These are phyloP conservation scores for Scelioninae gen. 2 DNA, from an alignment of 2,888 invertebrate genomes.

Conservation along the genomic window DNA sequence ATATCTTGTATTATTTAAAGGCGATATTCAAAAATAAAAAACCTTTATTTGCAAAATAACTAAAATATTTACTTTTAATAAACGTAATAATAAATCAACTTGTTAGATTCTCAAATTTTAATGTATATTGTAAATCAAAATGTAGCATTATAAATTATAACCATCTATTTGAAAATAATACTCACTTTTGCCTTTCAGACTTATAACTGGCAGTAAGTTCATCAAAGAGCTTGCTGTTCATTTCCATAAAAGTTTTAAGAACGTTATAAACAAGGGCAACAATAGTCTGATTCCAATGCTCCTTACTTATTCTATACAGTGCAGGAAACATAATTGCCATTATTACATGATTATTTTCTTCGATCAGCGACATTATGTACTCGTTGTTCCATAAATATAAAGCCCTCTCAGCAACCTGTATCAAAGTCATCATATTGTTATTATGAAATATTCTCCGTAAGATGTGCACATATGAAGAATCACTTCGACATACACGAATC, in stretches of 20 bases:
- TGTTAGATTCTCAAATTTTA: no score
- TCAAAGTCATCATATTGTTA: no score
- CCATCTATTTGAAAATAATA: no score
- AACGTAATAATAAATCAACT: no score
- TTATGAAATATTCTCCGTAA: no score
- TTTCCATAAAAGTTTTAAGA: constrained; percentile 99
- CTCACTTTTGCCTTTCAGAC: constrained; percentile 98
- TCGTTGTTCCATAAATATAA: constrained; percentile 99
- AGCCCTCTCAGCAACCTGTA: constrained; percentile 97
- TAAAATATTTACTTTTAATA: no score
- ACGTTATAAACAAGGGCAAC: constrained; percentile 99
- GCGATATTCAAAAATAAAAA: no score
- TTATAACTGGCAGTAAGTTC: constrained; percentile 99
- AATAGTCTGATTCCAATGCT: constrained; percentile 99
- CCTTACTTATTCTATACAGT: constrained; percentile 98
- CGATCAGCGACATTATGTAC: constrained; percentile 99
- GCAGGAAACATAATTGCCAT: constrained; percentile 99
- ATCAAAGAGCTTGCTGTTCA: constrained; percentile 99
- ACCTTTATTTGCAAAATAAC: no score
- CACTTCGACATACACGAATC: no score
- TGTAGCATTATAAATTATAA: no score
- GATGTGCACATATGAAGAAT: no score
- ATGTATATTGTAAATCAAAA: no score
- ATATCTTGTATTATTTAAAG: background rate
- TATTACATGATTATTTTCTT: constrained; percentile 98